Evolutionary conservation across 1,140 invertebrate species (phyloP), one percentile per base, ranked within the genome.

Genomic region (Octopus bimaculoides): DNA sequence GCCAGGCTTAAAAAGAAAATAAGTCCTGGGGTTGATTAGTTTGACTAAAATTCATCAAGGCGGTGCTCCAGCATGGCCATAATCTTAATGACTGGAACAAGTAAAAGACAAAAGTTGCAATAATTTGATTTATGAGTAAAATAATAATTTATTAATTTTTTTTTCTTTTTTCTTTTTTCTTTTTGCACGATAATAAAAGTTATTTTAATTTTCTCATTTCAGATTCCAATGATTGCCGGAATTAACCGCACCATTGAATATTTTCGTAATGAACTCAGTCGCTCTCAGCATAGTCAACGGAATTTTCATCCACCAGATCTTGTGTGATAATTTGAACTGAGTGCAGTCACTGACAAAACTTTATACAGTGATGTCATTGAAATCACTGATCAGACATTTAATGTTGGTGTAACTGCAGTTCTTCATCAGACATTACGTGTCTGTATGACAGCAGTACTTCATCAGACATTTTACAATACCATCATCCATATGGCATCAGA

Each of bases 171-270:
- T 10, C 7, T 66, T n/a, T 26, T 52, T 20, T 74, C 69, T n/a
- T 52, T 78, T 10, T 69, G 17, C 14, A 10, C 53, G 52, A 8
- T 14, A n/a, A 53, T 4, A 17, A 73, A 56, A 56, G 20, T 75
- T 66, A 54, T 20, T 77, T 52, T 17, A 73, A 17, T 73, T 9
- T 77, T 10, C 76, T 79, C 52, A 77, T 73, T 69, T 69, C 66
- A 94, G 93, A 92, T 97, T 20, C 92, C 94, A 5, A 90, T 99
- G 80, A 92, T 94, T 88, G 92, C 93, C 78, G 97, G 97, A 17
- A 90, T 99, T 5, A 93, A 95, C 83, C 94, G 94, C 89, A 98
- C 97, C 20, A 95, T 98, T 79, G 93, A 95, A 77, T 98, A 98
- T 89, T 98, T 99, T 88, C 93, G 93, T 81, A 94, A 95, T 86